Conservation (phyloP, 1,140 invertebrate species). For the Varroa destructor region DNA sequence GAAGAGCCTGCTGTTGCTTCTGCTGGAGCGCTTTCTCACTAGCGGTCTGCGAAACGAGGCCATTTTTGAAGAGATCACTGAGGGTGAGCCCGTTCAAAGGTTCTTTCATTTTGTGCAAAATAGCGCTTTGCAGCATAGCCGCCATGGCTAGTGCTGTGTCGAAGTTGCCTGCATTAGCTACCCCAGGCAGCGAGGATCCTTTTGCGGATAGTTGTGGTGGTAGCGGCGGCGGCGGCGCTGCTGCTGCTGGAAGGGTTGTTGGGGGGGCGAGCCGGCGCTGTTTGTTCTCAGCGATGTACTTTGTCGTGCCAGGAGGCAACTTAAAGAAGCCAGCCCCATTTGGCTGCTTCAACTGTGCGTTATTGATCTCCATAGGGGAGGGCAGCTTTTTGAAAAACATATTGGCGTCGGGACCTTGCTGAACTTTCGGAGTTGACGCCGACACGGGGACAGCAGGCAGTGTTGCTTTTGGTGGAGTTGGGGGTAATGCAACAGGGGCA, state of each 20-base stretch:
- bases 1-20: constrained; percentile 8
- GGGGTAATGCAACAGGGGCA: not conserved
- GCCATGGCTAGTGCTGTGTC: constrained; percentile 17
- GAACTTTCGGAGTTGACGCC: too few species aligned
- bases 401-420: not conserved
- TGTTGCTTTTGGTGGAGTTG: not conserved
- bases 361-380: constrained; percentile 12
- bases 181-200: not conserved
- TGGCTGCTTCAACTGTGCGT: constrained; percentile 13
- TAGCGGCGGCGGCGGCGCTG: not conserved
- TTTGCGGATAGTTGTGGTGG: not conserved
- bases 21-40: constrained; percentile 9
- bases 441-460: too few species aligned
- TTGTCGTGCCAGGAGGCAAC: constrained; percentile 9
- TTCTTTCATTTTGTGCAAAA: constrained; percentile 23
- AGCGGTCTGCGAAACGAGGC: constrained; percentile 17
- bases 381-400: constrained; percentile 8
- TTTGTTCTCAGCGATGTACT: constrained; percentile 24
- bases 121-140: constrained; percentile 3
- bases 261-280: not conserved
- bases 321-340: constrained; percentile 24
- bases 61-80: constrained; percentile 26
- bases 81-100: constrained; percentile 22
- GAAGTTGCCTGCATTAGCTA: too few species aligned
- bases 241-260: not conserved